Evolutionary conservation across 2,113 vertebrate genomes (phyloP), one percentile per base, ranked within the genome.

Genomic region (Apistogramma diplotaenia): DNA sequence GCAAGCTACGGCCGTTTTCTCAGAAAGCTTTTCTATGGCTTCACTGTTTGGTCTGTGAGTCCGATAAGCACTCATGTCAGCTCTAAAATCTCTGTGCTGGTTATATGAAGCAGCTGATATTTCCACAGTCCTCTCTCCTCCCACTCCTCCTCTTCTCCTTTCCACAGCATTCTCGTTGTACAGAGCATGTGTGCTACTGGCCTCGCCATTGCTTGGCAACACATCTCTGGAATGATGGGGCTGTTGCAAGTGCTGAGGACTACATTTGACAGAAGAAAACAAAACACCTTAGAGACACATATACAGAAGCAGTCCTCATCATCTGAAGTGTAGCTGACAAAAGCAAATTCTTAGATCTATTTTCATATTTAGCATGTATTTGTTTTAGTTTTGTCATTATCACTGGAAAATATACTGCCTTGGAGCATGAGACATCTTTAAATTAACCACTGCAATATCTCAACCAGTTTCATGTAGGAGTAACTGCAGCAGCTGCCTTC

Each of bases 151-250:
- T 87, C 87, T 86, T 85, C 81, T 73, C 72, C 79, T 85, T 62
- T 90, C 85, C 46, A 70, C 74, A 86, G 82, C 81, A 81, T 91
- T 91, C 31, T 79, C 86, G 72, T 79, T 86, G 79, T 58, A 67
- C 67, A 16, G 73, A 74, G 82, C 62, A 58, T 81, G 87, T 85
- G 78, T 89, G 88, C 89, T 91, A 13, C 87, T 81, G 73, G 87
- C 57, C 84, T 89, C 86, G 27, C 84, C 86, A 92, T 95, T 94
- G 94, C 94, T 85, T 80, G 90, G 95, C 94, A 95, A 96, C 94
- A 21, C 79, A 46, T 85, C 27, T 88, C 83, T 87, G 87, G 88
- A 90, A 81, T 62, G 73, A 79, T 70, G 82, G 53, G 74, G 74
- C 65, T 59, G 78, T 56, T 65, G 78, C 62, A 78, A 91, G 75